Percentiles rank a stretch among this genome's conserved stretches.
Evolutionary conservation across 2,888 invertebrate genomes (phyloP).

Genomic region (Argyra leucocephala): DNA sequence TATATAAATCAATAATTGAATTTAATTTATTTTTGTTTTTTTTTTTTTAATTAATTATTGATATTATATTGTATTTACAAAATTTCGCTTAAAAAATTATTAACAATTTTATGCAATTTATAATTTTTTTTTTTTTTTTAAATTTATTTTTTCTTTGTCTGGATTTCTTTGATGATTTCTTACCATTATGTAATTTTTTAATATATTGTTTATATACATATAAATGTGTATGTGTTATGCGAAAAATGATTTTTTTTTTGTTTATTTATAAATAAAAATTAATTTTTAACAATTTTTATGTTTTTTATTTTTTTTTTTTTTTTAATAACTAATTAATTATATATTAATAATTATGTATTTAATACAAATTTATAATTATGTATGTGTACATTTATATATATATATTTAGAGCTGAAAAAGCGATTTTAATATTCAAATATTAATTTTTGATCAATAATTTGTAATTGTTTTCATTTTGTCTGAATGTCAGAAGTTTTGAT

Average conservation of each 20-base stretch:
- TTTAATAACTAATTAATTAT: no score
- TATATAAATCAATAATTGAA: slow-evolving; percentile 21
- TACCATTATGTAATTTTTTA: background rate
- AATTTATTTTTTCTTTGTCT: background rate
- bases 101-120: slow-evolving; percentile 15
- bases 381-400: no score
- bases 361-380: no score
- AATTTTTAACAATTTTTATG: background rate
- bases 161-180: background rate
- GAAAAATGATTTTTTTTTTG: background rate
- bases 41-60: slow-evolving; percentile 18
- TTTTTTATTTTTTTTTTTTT: background rate
- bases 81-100: slow-evolving; percentile 19
- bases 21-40: slow-evolving; percentile 21
- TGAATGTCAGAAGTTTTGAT: no score
- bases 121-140: slow-evolving; percentile 7
- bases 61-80: slow-evolving; percentile 15
- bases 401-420: no score
- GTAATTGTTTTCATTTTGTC: no score
- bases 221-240: background rate
- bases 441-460: no score
- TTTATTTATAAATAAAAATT: background rate
- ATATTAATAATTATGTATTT: no score
- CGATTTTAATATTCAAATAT: no score
- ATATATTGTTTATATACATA: background rate